These are phyloP conservation scores for Heliconius himera DNA, from an alignment of 1,140 invertebrate species.

Conservation along the genomic window DNA sequence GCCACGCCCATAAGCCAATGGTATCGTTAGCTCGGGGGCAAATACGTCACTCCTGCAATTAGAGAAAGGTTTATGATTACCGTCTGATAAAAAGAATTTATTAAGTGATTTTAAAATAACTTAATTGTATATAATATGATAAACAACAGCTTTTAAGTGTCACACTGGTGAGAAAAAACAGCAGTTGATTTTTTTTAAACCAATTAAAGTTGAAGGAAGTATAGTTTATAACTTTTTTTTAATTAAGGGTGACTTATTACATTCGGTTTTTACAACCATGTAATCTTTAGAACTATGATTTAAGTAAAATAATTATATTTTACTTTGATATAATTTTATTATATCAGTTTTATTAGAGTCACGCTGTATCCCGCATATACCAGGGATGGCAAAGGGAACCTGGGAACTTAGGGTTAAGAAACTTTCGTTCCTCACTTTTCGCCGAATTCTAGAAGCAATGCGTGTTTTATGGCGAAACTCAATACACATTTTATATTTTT, in stretches of 20 bases:
- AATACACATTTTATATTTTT: too few species aligned
- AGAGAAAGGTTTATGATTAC: conserved; percentile 27
- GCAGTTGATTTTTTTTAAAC: neutral
- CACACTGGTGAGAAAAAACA: neutral
- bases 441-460: too few species aligned
- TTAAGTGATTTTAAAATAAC: conserved; percentile 20
- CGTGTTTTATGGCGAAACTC: too few species aligned
- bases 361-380: too few species aligned
- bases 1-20: conserved; percentile 22
- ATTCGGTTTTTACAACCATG: too few species aligned
- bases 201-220: neutral
- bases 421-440: too few species aligned
- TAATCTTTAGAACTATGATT: too few species aligned
- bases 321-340: too few species aligned
- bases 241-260: neutral
- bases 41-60: conserved; percentile 28
- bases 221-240: conserved; percentile 6
- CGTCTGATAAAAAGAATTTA: conserved; percentile 21
- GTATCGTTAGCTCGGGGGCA: conserved; percentile 30
- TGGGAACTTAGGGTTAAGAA: too few species aligned
- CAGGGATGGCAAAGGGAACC: too few species aligned
- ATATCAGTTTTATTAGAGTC: too few species aligned
- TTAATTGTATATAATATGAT: neutral
- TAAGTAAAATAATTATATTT: too few species aligned
- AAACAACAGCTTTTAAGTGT: neutral